Percentiles rank a stretch among this genome's conserved stretches.
Evolutionary conservation across 2,797 vertebrate genomes (phyloP).

Genomic region (Ispidina lecontei): DNA sequence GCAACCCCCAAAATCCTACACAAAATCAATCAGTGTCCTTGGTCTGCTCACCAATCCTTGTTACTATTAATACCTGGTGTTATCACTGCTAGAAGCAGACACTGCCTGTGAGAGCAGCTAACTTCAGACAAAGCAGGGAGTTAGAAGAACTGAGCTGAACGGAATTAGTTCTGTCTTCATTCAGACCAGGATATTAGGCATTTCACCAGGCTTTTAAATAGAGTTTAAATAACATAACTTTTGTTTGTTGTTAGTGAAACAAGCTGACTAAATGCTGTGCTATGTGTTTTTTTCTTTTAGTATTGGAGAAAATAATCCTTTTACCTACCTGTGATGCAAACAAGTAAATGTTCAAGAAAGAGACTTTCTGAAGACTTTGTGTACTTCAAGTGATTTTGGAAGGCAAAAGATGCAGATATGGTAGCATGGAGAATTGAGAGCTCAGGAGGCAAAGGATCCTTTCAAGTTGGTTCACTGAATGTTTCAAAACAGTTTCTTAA

Average conservation of each 20-base stretch:
- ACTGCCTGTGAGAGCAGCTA: too few species aligned
- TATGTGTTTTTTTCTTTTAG: slow-evolving; percentile 66
- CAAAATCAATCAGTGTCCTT: too few species aligned
- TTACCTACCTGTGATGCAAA: not conserved
- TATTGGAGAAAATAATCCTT: slow-evolving; percentile 83
- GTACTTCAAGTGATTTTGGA: not conserved
- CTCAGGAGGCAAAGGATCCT: not conserved
- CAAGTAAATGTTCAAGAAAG: not conserved
- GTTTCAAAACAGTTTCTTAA: slow-evolving; percentile 2
- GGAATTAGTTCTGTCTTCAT: too few species aligned
- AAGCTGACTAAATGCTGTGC: slow-evolving; percentile 6
- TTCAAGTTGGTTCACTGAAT: not conserved
- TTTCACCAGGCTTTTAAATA: not conserved
- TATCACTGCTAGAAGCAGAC: too few species aligned
- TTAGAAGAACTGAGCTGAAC: too few species aligned
- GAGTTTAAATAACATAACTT: not conserved
- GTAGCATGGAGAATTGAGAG: not conserved
- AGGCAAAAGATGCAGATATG: not conserved
- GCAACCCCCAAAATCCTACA: too few species aligned
- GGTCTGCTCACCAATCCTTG: too few species aligned
- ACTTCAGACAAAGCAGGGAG: too few species aligned
- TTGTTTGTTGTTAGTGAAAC: not conserved
- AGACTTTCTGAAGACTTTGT: not conserved
- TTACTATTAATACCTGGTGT: too few species aligned
- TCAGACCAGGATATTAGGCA: not conserved